Percentiles rank a stretch among this genome's conserved stretches.
These are phyloP conservation scores for Calonectris borealis DNA, from an alignment of 2,113 vertebrate species.

Conservation along the genomic window DNA sequence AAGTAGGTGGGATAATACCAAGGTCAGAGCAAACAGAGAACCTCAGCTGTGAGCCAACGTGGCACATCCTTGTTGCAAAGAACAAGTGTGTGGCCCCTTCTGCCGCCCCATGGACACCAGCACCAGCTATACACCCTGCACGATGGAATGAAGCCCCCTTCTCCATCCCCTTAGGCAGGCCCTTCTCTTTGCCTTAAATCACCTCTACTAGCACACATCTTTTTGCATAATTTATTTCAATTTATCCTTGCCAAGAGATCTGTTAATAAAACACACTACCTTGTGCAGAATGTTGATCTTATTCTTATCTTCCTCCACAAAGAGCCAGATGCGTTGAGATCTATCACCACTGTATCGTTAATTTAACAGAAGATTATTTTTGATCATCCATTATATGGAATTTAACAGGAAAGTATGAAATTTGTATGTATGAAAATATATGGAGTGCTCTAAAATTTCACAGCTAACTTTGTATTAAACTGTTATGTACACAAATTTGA, in stretches of 20 bases:
- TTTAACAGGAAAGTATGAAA: background rate
- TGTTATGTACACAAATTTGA: rapidly evolving
- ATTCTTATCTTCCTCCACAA: background rate
- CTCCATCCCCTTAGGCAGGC: background rate
- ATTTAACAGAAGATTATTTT: background rate
- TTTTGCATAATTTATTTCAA: background rate
- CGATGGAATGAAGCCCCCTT: rapidly evolving
- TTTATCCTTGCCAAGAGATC: background rate
- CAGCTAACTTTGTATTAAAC: background rate
- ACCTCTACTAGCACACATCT: background rate
- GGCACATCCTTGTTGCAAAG: background rate
- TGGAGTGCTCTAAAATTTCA: background rate
- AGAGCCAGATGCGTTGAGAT: background rate
- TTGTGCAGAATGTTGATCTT: background rate
- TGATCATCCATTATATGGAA: background rate
- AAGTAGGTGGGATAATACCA: no score
- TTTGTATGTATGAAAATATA: background rate
- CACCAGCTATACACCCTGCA: no score
- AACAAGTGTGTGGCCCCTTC: background rate
- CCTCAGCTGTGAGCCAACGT: background rate
- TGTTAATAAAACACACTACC: background rate
- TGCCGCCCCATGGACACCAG: background rate
- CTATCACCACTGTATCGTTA: background rate
- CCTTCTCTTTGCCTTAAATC: background rate
- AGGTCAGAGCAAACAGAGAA: background rate